Percentiles rank a stretch among this genome's conserved stretches.
Conservation (phyloP, 2,797 vertebrate genomes). For the Natrix natrix region DNA sequence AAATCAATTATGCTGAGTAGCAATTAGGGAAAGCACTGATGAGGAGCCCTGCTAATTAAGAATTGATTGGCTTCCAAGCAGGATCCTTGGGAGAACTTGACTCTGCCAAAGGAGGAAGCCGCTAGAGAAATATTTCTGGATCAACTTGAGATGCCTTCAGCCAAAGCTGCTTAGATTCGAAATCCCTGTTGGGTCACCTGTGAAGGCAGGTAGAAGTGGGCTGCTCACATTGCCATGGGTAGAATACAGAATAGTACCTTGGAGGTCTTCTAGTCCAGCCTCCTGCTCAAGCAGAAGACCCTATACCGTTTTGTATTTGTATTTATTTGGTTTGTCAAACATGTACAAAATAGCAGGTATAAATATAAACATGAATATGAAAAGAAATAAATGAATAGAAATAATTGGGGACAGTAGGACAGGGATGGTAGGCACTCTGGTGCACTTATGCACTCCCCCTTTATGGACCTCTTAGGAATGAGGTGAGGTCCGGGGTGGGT, state of each 20-base stretch:
- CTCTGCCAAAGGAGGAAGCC: not conserved
- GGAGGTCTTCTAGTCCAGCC: not conserved
- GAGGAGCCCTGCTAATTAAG: constrained; percentile 20
- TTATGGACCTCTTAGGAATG: too few species aligned
- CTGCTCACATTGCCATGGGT: not conserved
- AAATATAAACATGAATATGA: too few species aligned
- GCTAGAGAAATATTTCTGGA: not conserved
- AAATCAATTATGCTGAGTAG: constrained; percentile 28
- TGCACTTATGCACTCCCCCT: too few species aligned
- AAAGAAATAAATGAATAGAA: too few species aligned
- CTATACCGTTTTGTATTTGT: not conserved
- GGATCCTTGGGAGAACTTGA: not conserved
- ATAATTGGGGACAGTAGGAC: too few species aligned
- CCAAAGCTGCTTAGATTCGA: not conserved
- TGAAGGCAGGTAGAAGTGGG: not conserved
- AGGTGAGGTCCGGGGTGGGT: too few species aligned
- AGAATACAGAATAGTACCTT: not conserved
- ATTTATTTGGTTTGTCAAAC: too few species aligned
- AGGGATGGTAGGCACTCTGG: too few species aligned
- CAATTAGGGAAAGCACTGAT: constrained; percentile 20
- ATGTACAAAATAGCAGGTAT: too few species aligned
- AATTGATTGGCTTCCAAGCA: constrained; percentile 15
- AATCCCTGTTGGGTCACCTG: not conserved
- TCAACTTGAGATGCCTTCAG: not conserved
- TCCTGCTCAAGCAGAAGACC: not conserved